Evolutionary conservation across 2,113 vertebrate genomes (phyloP).

Genomic region (Sphaerodactylus townsendi): DNA sequence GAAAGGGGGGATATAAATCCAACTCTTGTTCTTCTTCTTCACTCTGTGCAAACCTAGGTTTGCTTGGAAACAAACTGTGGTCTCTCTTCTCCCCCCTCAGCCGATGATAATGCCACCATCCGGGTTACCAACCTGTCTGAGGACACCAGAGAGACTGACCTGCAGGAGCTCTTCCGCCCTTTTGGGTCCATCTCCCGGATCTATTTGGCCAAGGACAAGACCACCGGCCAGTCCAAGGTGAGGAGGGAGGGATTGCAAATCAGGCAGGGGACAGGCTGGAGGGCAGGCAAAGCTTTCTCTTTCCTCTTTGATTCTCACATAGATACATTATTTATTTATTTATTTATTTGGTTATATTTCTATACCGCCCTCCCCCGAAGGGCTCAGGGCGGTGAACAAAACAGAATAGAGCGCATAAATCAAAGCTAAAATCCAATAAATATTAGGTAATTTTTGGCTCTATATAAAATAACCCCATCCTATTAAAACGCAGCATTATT

Average conservation of each 20-base stretch:
- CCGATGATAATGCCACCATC: constrained; percentile 96
- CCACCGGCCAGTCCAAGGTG: constrained; percentile 97
- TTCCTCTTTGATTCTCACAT: neutral
- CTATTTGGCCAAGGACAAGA: constrained; percentile 97
- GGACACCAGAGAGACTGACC: constrained; percentile 94
- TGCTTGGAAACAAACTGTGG: neutral
- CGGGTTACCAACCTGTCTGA: constrained; percentile 97
- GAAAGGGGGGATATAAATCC: no score
- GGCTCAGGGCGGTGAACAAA: no score
- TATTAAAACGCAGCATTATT: no score
- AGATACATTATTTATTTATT: no score
- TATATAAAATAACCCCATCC: no score
- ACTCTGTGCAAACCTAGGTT: no score
- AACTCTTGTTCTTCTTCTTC: no score
- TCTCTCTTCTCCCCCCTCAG: constrained; percentile 54
- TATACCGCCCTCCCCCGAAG: no score
- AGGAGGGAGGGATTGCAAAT: neutral
- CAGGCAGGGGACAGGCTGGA: accelerated
- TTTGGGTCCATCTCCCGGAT: constrained; percentile 97
- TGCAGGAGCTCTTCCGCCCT: constrained; percentile 97
- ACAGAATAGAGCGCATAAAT: no score
- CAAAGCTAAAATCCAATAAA: no score
- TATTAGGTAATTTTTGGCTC: no score
- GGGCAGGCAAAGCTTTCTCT: neutral
- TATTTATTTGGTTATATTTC: no score